Evolutionary conservation across 2,797 vertebrate genomes (phyloP).

Genomic region (Sciaenops ocellatus): DNA sequence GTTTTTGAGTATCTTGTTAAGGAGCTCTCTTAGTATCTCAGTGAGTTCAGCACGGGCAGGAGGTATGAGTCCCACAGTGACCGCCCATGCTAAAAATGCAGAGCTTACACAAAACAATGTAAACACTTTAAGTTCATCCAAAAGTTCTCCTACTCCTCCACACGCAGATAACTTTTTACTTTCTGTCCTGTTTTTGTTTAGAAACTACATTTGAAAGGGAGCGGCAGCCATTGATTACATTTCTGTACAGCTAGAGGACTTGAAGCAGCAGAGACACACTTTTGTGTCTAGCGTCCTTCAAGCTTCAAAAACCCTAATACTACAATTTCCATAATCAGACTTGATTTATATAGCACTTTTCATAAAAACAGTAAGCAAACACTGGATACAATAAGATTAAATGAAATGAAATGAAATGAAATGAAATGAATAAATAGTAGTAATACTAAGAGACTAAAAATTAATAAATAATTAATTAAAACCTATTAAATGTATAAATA

Average conservation of each 20-base stretch:
- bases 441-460: no score
- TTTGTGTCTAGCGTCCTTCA: neutral
- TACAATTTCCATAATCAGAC: neutral
- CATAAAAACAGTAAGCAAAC: no score
- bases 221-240: neutral
- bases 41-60: neutral
- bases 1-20: constrained; percentile 27
- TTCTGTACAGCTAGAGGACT: no score
- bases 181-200: no score
- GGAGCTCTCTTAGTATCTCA: constrained; percentile 9
- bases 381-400: no score
- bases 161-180: neutral
- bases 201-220: no score
- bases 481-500: no score
- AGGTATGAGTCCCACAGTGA: constrained; percentile 5
- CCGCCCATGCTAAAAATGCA: neutral
- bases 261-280: neutral
- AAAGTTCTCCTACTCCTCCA: neutral
- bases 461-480: no score
- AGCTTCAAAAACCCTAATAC: neutral
- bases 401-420: no score
- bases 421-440: no score
- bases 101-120: neutral
- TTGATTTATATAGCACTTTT: no score
- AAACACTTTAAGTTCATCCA: neutral